Evolutionary conservation across 1,140 invertebrate species (phyloP).

Genomic region (Hylyphantes graminicola): DNA sequence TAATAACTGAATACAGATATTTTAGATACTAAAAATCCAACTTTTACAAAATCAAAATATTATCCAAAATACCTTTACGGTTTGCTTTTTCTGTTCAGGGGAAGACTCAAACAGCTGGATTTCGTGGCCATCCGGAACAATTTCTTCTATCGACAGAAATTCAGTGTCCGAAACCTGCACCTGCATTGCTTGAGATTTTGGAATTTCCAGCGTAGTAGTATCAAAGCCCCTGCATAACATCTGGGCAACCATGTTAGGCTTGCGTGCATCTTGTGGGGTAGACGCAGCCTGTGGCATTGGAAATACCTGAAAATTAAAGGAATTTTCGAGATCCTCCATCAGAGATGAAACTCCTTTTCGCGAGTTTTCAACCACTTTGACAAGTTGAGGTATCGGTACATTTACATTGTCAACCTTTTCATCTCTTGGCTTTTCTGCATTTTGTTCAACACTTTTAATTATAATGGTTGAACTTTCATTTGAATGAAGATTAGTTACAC

Average conservation of each 20-base stretch:
- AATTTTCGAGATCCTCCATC: too few species aligned
- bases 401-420: too few species aligned
- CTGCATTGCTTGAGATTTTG: too few species aligned
- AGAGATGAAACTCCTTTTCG: background rate
- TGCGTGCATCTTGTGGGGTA: background rate
- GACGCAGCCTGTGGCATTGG: slow-evolving; percentile 1
- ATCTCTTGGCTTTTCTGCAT: too few species aligned
- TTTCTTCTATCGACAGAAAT: background rate
- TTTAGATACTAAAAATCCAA: background rate
- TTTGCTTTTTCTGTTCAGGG: background rate
- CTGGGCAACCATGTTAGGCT: background rate
- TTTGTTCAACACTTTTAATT: too few species aligned
- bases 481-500: too few species aligned
- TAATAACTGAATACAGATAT: too few species aligned
- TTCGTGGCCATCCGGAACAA: background rate
- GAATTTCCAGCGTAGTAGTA: too few species aligned
- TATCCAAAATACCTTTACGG: background rate
- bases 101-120: background rate
- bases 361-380: too few species aligned
- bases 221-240: too few species aligned
- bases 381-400: too few species aligned
- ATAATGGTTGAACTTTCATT: too few species aligned
- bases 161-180: background rate
- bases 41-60: background rate
- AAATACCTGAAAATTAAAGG: background rate